These are phyloP conservation scores for Dendroctonus valens DNA, from an alignment of 1,140 invertebrate genomes.

Conservation along the genomic window DNA sequence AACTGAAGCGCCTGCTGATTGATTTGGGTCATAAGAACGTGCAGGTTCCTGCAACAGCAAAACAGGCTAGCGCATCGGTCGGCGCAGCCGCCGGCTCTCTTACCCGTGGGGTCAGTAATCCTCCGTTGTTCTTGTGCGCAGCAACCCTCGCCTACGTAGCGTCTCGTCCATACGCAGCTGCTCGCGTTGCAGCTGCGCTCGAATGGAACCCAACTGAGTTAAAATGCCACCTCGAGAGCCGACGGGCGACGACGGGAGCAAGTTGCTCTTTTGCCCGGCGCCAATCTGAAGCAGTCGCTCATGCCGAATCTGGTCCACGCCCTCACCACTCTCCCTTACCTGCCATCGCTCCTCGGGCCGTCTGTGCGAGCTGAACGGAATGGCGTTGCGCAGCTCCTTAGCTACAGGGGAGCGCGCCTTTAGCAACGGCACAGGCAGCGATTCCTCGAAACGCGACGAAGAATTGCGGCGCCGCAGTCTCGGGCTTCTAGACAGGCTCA, in stretches of 20 bases:
- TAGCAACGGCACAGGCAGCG: constrained; percentile 55
- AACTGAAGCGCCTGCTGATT: constrained; percentile 1
- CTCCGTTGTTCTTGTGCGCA: constrained; percentile 40
- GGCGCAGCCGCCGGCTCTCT: neutral
- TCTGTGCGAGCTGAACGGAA: constrained; percentile 46
- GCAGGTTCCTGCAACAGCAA: neutral
- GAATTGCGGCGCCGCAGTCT: constrained; percentile 45
- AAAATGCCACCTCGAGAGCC: constrained; percentile 52
- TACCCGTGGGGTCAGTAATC: constrained; percentile 34
- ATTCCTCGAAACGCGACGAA: constrained; percentile 50
- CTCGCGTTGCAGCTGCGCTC: constrained; percentile 57
- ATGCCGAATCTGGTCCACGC: neutral
- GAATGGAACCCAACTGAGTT: constrained; percentile 59
- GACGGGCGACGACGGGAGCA: constrained; percentile 52
- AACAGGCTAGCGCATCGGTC: no score
- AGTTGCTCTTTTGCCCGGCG: constrained; percentile 57
- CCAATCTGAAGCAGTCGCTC: constrained; percentile 46
- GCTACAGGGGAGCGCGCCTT: constrained; percentile 54
- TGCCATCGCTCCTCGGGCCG: constrained; percentile 55
- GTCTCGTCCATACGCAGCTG: constrained; percentile 56
- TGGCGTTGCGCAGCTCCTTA: constrained; percentile 48
- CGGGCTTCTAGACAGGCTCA: constrained; percentile 43
- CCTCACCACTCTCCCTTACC: constrained; percentile 34
- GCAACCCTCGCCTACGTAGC: constrained; percentile 43
- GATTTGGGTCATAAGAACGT: neutral